These are phyloP conservation scores for Ondatra zibethicus DNA, from an alignment of 2,113 vertebrate genomes.

Conservation along the genomic window DNA sequence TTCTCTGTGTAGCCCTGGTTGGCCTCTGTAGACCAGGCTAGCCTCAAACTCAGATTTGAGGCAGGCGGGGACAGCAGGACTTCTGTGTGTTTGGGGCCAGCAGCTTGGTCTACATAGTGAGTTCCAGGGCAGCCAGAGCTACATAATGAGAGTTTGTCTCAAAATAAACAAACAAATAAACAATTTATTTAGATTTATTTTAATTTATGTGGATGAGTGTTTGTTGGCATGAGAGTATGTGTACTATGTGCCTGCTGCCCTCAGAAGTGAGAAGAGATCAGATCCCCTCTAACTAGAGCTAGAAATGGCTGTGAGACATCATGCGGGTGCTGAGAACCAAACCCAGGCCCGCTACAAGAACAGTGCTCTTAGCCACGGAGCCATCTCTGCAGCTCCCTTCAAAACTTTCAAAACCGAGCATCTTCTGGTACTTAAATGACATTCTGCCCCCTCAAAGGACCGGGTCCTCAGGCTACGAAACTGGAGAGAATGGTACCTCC, in stretches of 20 bases:
- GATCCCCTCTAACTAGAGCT: background rate
- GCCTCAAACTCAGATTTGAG: background rate
- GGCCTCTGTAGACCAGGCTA: background rate
- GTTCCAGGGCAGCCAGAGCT: background rate
- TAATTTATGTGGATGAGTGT: background rate
- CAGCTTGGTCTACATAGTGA: background rate
- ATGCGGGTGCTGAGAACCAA: background rate
- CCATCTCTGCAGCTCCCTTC: background rate
- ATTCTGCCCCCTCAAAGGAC: background rate
- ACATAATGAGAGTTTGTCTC: background rate
- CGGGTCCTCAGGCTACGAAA: background rate
- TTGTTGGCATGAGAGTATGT: background rate
- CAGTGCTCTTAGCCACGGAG: background rate
- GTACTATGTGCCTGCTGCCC: background rate
- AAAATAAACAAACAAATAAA: background rate
- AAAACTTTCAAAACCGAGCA: background rate
- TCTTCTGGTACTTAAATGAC: background rate
- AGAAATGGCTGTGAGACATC: background rate
- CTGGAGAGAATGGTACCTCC: background rate
- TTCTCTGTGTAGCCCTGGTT: background rate
- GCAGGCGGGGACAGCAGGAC: background rate
- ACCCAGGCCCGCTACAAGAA: background rate
- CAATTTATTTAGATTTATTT: background rate
- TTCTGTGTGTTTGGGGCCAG: background rate
- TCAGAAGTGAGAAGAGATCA: background rate